Evolutionary conservation across 37 sponge, comb jelly and placozoan species (phyloP).

Genomic region (Haliclona indistincta): DNA sequence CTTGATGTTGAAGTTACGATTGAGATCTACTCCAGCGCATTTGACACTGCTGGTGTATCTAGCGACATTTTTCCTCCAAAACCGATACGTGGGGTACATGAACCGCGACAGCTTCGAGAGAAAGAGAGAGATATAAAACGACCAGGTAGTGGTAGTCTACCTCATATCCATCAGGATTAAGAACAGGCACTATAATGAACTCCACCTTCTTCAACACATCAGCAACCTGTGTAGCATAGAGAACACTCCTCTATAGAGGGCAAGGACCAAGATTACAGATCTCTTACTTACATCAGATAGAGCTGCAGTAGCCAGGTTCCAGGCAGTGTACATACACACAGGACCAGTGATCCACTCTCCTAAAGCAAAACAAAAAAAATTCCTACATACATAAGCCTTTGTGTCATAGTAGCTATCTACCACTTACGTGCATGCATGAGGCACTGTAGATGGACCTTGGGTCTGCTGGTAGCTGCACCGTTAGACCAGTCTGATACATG

Average conservation of each 20-base stretch:
- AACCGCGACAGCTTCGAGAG: conserved; percentile 59
- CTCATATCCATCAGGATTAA: conserved; percentile 83
- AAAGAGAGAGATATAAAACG: neutral
- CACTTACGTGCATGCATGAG: conserved; percentile 64
- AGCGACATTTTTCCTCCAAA: conserved; percentile 76
- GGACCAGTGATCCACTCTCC: conserved; percentile 78
- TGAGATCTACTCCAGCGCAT: conserved; percentile 79
- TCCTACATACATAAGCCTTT: neutral
- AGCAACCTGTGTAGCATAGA: neutral
- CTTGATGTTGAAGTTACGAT: conserved; percentile 66
- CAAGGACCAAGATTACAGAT: conserved; percentile 15
- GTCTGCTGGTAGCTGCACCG: conserved; percentile 6
- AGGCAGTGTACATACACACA: conserved; percentile 56
- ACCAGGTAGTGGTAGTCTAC: conserved; percentile 25
- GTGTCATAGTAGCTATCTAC: neutral
- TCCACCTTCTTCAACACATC: conserved; percentile 34
- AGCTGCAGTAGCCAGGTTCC: conserved; percentile 23
- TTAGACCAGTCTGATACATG: conserved; percentile 13
- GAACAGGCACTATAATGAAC: conserved; percentile 73
- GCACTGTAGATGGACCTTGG: conserved; percentile 71
- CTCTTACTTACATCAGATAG: conserved; percentile 8
- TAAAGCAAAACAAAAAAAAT: neutral
- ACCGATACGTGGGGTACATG: conserved; percentile 64
- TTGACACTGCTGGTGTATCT: neutral
- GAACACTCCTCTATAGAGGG: conserved; percentile 46